phyloP scores from a whole-genome alignment of 2,888 invertebrate genomes.

The Hypomecis atomaria region DNA sequence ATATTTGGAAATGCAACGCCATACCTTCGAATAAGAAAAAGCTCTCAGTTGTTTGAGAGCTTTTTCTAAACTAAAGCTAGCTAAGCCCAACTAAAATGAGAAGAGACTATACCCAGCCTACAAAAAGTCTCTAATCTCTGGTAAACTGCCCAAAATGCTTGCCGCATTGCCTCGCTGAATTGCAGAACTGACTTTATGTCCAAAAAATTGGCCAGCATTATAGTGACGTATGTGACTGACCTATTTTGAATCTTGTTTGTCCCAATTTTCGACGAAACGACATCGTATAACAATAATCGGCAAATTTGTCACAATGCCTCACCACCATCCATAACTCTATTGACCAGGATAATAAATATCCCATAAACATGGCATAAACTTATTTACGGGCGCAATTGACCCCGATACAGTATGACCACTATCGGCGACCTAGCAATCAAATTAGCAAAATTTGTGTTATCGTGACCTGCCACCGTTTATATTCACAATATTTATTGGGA shows the following conservation, averaged over 20 bases:
- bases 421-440: slow-evolving; percentile 29
- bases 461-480: slow-evolving; percentile 38
- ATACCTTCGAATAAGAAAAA: too few species aligned
- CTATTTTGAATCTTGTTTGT: not conserved
- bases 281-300: not conserved
- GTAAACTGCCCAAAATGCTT: too few species aligned
- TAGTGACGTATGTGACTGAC: too few species aligned
- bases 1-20: too few species aligned
- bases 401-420: slow-evolving; percentile 15
- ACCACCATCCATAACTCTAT: slow-evolving; percentile 6
- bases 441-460: slow-evolving; percentile 38
- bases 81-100: too few species aligned
- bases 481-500: slow-evolving; percentile 27
- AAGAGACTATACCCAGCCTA: too few species aligned
- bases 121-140: too few species aligned
- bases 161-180: too few species aligned
- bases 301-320: slow-evolving; percentile 17
- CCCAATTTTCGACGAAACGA: slow-evolving; percentile 7
- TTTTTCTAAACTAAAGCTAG: too few species aligned
- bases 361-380: slow-evolving; percentile 20
- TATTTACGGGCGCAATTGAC: slow-evolving; percentile 16
- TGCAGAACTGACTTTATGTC: too few species aligned
- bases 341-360: slow-evolving; percentile 20
- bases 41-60: too few species aligned
- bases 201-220: too few species aligned